Base-by-base conservation (phyloP, 2,797 vertebrate species). In the Danio choprae region DNA sequence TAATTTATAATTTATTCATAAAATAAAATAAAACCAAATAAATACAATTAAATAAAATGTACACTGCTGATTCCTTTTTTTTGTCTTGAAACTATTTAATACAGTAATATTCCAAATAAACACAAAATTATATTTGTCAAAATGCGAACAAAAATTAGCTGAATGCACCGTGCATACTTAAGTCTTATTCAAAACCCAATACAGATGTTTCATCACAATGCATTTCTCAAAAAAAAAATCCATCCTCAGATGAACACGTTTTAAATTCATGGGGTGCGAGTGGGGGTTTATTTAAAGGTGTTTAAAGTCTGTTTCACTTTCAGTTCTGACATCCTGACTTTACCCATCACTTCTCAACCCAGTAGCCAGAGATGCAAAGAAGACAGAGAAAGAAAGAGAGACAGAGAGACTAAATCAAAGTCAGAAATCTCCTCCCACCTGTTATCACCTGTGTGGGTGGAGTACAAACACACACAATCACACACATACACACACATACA, bases 401-500 rank as follows among this genome's bases (percentile, higher is more conserved):
- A 82, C 67, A 50, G 51, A 69, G 55, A 76, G 51, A 64, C 20
- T 46, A 53, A 80, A 80, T 73, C 77, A 80, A 80, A 55, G 77
- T 80, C 60, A 73, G 36, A 81, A 82, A 80, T 82, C 64, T 73
- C 83, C 80, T 74, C 83, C 79, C 81, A 83, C 81, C 81, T 58
- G 73, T 74, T 69, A 41, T 69, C 68, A 64, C 58, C 76, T 63
- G 41, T 65, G 79, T 85, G 83, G 83, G 80, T 72, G 73, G 77
- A 67, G 63, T 63, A 74, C 79, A 75, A 43, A 44, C 51, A 11
- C 50, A 29, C 64, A 29, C 74, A 22, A 64, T 81, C 36, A 36
- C 56, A 69, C 63, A 41, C 76, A 59, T 62, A 59, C 43, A 68
- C 65, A 36, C 76, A 70, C 59, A 38, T 63, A 15, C 70, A 44